Evolutionary conservation across 2,888 invertebrate species (phyloP), one percentile per base, ranked within the genome.

Genomic region (Agriotes lineatus): DNA sequence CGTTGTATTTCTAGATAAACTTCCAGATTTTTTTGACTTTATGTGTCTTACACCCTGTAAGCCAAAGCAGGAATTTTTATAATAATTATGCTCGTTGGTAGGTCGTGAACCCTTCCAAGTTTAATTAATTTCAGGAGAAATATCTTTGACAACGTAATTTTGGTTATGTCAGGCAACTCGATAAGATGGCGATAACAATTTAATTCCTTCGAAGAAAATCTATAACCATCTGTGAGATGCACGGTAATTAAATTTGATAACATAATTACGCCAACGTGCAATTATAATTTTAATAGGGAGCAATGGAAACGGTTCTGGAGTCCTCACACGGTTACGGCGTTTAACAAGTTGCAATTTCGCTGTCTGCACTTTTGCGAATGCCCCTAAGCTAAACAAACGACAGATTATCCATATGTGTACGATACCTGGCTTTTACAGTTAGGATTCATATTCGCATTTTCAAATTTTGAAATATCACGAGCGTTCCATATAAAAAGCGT

Each of bases 281-380:
- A 37, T 37, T 37, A 37, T 12, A 37, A 37, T 10, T 37, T 37
- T 37, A 37, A 37, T 37, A 12, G 6, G 37, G 37, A 37, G 1
- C 16, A 14, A 44, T 44, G 16, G 18, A 19, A 44, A 44, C 44
- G 44, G 44, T 44, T 42, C 18, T 22, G 20, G 20, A 20, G 45
- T 45, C 45, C 22, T 50, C 30, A 14, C 50, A 25, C 10, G 50
- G 14, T 50, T 30, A 12, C 14, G 30, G 25, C 22, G 30, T 50
- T 12, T 50, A 30, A 25, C n/a, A 50, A 50, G 50, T 14, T 50
- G 25, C 30, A 50, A 25, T 50, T 50, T 50, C n/a, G 18, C 33
- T 30, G 33, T 52, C 52, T 5, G 52, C 33, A 52, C 10, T 52
- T 52, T 52, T 52, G n/a, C 52, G 16, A 33, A 33, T 22, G 12